Evolutionary conservation across 2,888 invertebrate species (phyloP).

Genomic region (Nemotelus nigrinus): DNA sequence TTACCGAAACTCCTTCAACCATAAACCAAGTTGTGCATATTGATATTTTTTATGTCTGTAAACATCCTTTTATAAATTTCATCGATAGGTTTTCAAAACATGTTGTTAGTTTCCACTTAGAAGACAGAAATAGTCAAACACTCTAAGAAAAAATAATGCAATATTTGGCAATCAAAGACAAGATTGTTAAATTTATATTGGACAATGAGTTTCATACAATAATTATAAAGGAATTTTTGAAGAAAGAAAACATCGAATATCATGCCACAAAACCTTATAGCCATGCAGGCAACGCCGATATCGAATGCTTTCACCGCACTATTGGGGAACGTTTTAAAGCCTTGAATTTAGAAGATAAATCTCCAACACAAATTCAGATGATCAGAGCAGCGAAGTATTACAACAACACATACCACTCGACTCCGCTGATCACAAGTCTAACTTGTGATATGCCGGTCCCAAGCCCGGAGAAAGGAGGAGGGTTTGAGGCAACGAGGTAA

Average conservation of each 20-base stretch:
- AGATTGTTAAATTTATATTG: background rate
- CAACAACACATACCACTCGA: constrained; percentile 14
- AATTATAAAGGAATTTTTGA: background rate
- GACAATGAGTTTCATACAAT: background rate
- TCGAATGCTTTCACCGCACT: background rate
- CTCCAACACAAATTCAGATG: background rate
- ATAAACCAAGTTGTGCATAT: too few relatives aligned
- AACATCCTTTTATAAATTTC: too few relatives aligned
- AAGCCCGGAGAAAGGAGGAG: too few relatives aligned
- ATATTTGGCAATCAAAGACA: background rate
- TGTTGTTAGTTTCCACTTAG: background rate
- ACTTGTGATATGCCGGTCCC: too few relatives aligned
- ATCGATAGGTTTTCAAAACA: constrained; percentile 33
- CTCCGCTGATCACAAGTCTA: too few relatives aligned
- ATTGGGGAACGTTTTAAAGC: background rate
- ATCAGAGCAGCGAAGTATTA: too few relatives aligned
- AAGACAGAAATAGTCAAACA: background rate
- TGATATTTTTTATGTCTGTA: too few relatives aligned
- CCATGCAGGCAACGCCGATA: constrained; percentile 12
- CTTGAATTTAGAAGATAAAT: constrained; percentile 29
- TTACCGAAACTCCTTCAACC: too few relatives aligned
- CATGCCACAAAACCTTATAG: background rate
- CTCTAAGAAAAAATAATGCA: constrained; percentile 30
- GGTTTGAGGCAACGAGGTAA: too few relatives aligned
- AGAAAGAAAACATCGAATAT: background rate